These are phyloP conservation scores for Tiliacea citrago DNA, from an alignment of 2,888 invertebrate species.

Conservation along the genomic window DNA sequence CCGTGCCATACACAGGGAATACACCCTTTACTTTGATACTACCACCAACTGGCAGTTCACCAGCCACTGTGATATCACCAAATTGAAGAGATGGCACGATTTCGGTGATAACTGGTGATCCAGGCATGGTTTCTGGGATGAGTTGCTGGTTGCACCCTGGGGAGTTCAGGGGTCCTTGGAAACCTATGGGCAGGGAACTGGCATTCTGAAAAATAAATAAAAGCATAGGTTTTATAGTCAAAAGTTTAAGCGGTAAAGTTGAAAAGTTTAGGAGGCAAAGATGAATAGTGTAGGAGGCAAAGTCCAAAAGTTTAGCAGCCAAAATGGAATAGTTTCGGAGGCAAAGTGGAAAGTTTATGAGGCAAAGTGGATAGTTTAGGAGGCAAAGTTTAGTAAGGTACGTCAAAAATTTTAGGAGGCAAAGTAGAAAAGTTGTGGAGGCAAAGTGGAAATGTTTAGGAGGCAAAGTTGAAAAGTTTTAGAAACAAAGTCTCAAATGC, in stretches of 20 bases:
- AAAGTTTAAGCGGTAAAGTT: not conserved
- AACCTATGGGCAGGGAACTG: conserved; percentile 57
- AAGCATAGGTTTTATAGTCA: not conserved
- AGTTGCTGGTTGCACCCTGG: conserved; percentile 36
- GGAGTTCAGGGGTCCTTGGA: conserved; percentile 44
- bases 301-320: not conserved
- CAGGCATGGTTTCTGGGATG: conserved; percentile 66
- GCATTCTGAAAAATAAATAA: conserved; percentile 63
- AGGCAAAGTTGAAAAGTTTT: not conserved
- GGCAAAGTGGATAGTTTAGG: no score
- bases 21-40: conserved; percentile 81
- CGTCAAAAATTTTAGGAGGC: not conserved
- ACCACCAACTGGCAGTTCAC: conserved; percentile 82
- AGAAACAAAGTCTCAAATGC: not conserved
- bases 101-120: conserved; percentile 79
- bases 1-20: conserved; percentile 84
- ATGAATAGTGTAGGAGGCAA: no score
- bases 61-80: conserved; percentile 80
- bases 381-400: not conserved
- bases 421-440: not conserved
- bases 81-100: conserved; percentile 79
- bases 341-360: not conserved
- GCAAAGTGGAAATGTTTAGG: not conserved
- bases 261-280: not conserved
- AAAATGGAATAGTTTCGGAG: not conserved